Percentiles rank a stretch among this genome's conserved stretches.
These are phyloP conservation scores for Protomyctophum bolini DNA, from an alignment of 2,113 vertebrate species.

Conservation along the genomic window DNA sequence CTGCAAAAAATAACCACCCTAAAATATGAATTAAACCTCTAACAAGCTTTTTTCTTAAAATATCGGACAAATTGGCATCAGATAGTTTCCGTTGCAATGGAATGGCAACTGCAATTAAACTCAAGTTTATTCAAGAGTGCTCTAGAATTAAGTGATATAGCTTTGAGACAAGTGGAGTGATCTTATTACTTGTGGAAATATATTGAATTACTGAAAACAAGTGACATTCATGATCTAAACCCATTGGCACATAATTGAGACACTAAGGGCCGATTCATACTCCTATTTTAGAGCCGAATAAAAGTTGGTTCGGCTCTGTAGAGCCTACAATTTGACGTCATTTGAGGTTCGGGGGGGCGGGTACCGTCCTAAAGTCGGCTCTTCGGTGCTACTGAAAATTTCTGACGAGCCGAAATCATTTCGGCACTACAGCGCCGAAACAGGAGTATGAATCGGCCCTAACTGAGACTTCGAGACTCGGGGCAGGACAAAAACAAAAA, in stretches of 20 bases:
- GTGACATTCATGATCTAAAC: background rate
- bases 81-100: no score
- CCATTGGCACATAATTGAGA: background rate
- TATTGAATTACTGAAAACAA: background rate
- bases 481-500: background rate
- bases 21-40: background rate
- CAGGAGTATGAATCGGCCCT: no score
- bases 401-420: no score
- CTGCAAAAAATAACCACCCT: slow-evolving; percentile 12
- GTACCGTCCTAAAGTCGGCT: no score
- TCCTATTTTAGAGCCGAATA: no score
- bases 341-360: no score
- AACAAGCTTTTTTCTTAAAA: background rate
- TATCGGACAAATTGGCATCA: background rate
- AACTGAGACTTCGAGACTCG: background rate
- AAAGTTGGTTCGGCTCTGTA: no score
- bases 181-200: background rate
- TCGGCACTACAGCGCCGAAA: no score
- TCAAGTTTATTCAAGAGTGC: background rate
- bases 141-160: background rate
- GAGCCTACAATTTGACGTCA: no score
- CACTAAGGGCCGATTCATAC: no score
- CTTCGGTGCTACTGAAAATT: no score
- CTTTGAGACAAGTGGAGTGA: background rate
- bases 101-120: background rate